Evolutionary conservation across 2,113 vertebrate genomes (phyloP), one percentile per base, ranked within the genome.

Genomic region (Archilochus colubris): DNA sequence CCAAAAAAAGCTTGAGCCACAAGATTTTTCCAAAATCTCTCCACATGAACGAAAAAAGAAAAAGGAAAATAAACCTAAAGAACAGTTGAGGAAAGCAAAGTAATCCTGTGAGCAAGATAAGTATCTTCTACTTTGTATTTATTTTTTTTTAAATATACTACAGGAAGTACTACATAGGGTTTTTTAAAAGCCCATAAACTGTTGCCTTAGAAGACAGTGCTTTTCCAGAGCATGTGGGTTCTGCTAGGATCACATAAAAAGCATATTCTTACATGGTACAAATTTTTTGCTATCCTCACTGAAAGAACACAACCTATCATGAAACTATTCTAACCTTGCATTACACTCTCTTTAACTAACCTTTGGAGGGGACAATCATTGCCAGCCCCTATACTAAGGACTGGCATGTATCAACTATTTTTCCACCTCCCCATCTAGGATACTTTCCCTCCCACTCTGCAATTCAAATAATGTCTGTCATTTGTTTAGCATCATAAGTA

Each of bases 151-250:
- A 12, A 38, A 38, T 40, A 12, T 40, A 20, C 28, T 75, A 24
- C 43, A 9, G 51, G 22, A 61, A 91, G 18, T 27, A 69, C 6
- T 4, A 17, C 30, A 30, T 8, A 38, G 3, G 2, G 0, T 7
- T 46, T 19, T 76, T 79, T 48, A 8, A 50, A 84, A 81, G 55
- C 9, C 20, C 25, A 55, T 44, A 61, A 33, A 33, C 10, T 27
- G 10, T 50, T 95, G 30, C 30, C 18, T 36, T 9, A 61, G 31
- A n/a, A 40, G 15, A 43, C 4, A 36, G 3, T 22, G 16, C 12
- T 69, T 76, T 62, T 67, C 43, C 46, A 14, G 4, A 73, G 9
- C 5, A 22, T 5, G 12, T 48, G 33, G 23, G 12, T 14, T 33
- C 30, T 83, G 64, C 31, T n/a, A 66, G 24, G 15, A 43, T 23